A percentile compares a stretch with the other conserved stretches of the same genome.
phyloP scores from a whole-genome alignment of 2,888 invertebrate species.

The Selenia dentaria region DNA sequence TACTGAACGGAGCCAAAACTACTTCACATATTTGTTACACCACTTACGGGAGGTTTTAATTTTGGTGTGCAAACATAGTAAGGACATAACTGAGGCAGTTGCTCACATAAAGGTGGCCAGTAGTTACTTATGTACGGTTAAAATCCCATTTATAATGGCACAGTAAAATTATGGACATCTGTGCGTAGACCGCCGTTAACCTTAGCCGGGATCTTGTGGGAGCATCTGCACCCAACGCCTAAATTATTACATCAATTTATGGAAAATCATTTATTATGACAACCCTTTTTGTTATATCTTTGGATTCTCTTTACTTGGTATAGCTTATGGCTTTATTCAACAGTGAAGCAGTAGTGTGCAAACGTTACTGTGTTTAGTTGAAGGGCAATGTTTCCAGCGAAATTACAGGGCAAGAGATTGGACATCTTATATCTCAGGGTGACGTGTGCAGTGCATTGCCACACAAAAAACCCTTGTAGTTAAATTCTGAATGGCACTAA shows the following conservation, averaged over 20 bases:
- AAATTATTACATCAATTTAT: slow-evolving; percentile 17
- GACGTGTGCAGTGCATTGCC: no score
- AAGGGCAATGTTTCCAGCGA: no score
- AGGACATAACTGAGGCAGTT: background rate
- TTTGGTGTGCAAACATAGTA: background rate
- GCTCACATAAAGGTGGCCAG: background rate
- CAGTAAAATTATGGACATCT: slow-evolving; percentile 28
- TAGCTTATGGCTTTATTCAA: no score
- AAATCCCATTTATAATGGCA: slow-evolving; percentile 24
- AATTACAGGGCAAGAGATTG: no score
- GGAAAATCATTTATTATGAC: slow-evolving; percentile 7
- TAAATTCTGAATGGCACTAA: no score
- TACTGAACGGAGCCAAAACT: no score
- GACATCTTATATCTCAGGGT: no score
- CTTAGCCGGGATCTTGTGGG: slow-evolving; percentile 23
- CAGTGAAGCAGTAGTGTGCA: no score
- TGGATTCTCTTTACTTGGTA: no score
- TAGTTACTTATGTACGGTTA: slow-evolving; percentile 9
- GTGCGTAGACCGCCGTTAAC: slow-evolving; percentile 27
- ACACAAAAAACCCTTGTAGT: no score
- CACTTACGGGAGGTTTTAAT: background rate
- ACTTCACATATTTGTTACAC: no score
- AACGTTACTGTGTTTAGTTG: no score
- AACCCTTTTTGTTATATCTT: slow-evolving; percentile 6
- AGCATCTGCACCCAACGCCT: slow-evolving; percentile 18